Conservation (phyloP, 2,797 vertebrate genomes). For the Carcharodon carcharias region DNA sequence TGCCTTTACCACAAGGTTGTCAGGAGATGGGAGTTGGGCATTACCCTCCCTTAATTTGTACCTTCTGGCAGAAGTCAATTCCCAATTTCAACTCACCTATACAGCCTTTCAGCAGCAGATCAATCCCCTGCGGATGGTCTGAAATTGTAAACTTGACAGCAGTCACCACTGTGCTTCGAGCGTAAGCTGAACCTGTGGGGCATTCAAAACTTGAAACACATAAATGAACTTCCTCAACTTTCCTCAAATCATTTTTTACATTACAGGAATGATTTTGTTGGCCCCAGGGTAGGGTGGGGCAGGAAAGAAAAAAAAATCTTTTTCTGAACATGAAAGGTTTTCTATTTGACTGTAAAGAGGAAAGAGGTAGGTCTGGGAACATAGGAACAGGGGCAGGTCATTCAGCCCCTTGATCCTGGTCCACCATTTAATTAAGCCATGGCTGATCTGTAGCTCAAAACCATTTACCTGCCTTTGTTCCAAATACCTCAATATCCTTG, state of each 20-base stretch:
- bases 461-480: neutral
- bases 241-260: neutral
- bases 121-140: constrained; percentile 79
- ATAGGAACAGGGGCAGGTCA: neutral
- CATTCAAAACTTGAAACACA: neutral
- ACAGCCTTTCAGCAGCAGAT: constrained; percentile 74
- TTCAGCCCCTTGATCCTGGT: neutral
- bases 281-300: neutral
- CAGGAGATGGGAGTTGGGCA: neutral
- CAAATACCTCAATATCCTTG: neutral
- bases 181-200: constrained; percentile 63
- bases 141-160: constrained; percentile 86
- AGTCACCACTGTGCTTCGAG: constrained; percentile 79
- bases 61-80: neutral
- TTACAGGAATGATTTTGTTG: neutral
- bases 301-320: neutral
- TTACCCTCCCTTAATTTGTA: neutral
- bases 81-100: constrained; percentile 62
- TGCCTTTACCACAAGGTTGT: neutral
- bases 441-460: neutral
- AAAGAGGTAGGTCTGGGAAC: neutral
- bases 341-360: neutral
- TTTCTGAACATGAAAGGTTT: neutral
- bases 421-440: no score
- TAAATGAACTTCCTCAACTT: neutral